Evolutionary conservation across 2,113 vertebrate genomes (phyloP).

Genomic region (Egretta garzetta): DNA sequence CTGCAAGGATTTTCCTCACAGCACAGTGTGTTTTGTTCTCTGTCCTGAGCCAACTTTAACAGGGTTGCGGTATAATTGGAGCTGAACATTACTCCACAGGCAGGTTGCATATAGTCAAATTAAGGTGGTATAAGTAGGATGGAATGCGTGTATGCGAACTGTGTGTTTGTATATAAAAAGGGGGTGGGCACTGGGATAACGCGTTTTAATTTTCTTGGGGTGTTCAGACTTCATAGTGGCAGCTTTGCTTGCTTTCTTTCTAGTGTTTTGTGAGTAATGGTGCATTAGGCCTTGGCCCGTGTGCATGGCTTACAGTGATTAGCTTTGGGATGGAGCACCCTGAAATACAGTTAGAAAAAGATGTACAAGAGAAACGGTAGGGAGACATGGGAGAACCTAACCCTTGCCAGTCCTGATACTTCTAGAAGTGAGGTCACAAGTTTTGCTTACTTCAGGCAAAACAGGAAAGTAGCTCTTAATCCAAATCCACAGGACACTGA

Average conservation of each 20-base stretch:
- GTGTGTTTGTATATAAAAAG: not conserved
- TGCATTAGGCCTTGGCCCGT: not conserved
- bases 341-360: not conserved
- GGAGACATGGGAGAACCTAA: not conserved
- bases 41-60: slow-evolving; percentile 16
- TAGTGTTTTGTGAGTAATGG: not conserved
- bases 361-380: not conserved
- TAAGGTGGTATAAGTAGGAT: not conserved
- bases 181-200: not conserved
- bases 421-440: not conserved
- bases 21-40: not conserved
- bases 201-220: not conserved
- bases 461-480: not conserved
- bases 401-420: not conserved
- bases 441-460: not conserved
- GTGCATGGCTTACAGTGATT: not conserved
- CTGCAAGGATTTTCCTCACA: not conserved
- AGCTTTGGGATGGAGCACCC: not conserved
- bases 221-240: not conserved
- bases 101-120: not conserved
- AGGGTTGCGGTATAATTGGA: not conserved
- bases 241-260: not conserved
- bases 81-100: not conserved
- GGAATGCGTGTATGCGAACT: not conserved
- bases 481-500: not conserved